Conservation (phyloP, 2,113 vertebrate genomes). For the Stigmatopora nigra region DNA sequence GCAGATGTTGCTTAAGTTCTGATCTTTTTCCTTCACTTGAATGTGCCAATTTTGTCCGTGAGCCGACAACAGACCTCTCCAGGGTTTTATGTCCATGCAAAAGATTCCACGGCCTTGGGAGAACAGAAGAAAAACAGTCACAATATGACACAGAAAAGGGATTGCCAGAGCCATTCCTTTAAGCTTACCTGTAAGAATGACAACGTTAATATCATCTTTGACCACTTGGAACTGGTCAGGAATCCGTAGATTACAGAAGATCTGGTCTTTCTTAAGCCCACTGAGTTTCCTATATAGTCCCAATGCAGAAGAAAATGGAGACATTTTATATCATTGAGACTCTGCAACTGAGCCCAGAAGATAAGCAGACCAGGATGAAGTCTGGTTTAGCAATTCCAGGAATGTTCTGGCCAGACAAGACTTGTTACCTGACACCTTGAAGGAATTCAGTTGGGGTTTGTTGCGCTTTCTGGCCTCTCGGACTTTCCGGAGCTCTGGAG, state of each 20-base stretch:
- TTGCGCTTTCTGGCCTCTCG: conserved; percentile 16
- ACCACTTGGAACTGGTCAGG: conserved; percentile 50
- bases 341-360: neutral
- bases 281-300: conserved; percentile 50
- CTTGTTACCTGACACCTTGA: conserved; percentile 46
- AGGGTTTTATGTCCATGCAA: conserved; percentile 69
- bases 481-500: conserved; percentile 32
- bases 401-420: neutral
- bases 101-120: conserved; percentile 63
- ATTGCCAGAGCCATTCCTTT: neutral
- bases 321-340: neutral
- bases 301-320: neutral
- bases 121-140: neutral
- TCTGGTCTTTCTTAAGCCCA: conserved; percentile 61
- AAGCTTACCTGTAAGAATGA: conserved; percentile 64
- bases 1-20: conserved; percentile 59
- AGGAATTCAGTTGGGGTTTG: conserved; percentile 51
- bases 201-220: conserved; percentile 67
- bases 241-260: conserved; percentile 66
- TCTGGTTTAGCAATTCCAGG: too few relatives aligned
- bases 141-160: too few relatives aligned
- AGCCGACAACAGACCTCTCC: conserved; percentile 55
- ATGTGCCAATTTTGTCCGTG: conserved; percentile 60
- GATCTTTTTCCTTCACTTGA: conserved; percentile 55
- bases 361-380: neutral